A percentile compares a stretch with the other conserved stretches of the same genome.
phyloP scores from a whole-genome alignment of 37 sponge, comb jelly and placozoan species.

The Tethya wilhelma region DNA sequence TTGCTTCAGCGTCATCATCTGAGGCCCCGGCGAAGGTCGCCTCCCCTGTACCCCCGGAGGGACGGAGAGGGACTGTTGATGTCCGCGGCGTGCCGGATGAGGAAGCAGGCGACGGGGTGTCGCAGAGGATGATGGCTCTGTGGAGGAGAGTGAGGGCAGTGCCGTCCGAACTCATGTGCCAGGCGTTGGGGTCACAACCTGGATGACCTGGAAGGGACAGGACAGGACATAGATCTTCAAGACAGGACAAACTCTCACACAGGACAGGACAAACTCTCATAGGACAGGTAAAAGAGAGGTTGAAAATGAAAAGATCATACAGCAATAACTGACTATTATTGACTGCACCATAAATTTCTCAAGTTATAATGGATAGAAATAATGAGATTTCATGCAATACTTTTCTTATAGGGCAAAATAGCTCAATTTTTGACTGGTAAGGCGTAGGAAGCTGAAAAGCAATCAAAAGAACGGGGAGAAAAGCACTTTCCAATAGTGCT shows the following conservation, averaged over 20 bases:
- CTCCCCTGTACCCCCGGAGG: background rate
- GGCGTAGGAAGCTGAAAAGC: too few species aligned
- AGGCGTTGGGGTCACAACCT: constrained; percentile 93
- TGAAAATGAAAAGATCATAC: background rate
- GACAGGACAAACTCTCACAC: background rate
- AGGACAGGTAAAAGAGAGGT: background rate
- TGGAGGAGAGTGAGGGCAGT: constrained; percentile 81
- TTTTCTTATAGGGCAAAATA: too few species aligned
- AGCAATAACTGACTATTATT: background rate
- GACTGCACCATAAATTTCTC: background rate
- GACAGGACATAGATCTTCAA: background rate
- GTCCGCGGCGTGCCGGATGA: constrained; percentile 82
- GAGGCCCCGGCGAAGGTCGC: background rate
- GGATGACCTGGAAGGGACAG: constrained; percentile 55
- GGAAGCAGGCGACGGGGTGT: constrained; percentile 84
- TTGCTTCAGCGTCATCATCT: background rate
- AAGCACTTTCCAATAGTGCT: too few species aligned
- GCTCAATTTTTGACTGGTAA: too few species aligned
- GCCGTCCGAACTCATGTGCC: constrained; percentile 63
- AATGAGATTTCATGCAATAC: too few species aligned
- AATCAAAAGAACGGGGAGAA: too few species aligned
- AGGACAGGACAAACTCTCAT: background rate
- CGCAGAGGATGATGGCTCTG: constrained; percentile 80
- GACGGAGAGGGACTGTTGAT: constrained; percentile 64
- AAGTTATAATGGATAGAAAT: too few species aligned